Evolutionary conservation across 2,888 invertebrate species (phyloP).

Genomic region (Cerceris ruficornis): DNA sequence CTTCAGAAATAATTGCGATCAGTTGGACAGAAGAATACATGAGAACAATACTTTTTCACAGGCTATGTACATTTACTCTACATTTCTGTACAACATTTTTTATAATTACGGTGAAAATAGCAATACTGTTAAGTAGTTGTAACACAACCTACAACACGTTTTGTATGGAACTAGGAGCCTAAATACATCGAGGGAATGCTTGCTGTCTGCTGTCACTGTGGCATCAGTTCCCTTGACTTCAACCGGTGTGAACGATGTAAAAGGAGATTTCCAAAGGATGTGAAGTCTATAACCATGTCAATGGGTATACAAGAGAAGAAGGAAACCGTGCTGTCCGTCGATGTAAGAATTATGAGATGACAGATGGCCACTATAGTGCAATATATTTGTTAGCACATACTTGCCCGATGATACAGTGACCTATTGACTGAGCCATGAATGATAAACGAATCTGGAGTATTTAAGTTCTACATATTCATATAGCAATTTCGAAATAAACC

Average conservation of each 20-base stretch:
- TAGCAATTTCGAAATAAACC: conserved; percentile 8
- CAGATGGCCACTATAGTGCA: conserved; percentile 36
- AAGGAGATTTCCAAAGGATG: conserved; percentile 88
- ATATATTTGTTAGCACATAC: conserved; percentile 21
- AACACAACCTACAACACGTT: conserved; percentile 38
- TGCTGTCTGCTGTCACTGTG: conserved; percentile 91
- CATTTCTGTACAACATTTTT: not conserved
- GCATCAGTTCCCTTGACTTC: conserved; percentile 90
- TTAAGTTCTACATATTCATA: conserved; percentile 10
- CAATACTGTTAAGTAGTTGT: conserved; percentile 13
- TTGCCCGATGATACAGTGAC: conserved; percentile 24
- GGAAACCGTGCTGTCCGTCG: conserved; percentile 66
- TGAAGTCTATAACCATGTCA: conserved; percentile 83
- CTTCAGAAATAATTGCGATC: not conserved
- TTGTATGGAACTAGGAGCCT: conserved; percentile 79
- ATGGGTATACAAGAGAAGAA: conserved; percentile 64
- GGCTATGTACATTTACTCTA: not conserved
- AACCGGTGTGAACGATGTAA: conserved; percentile 90
- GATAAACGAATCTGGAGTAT: conserved; percentile 20
- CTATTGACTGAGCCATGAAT: conserved; percentile 29
- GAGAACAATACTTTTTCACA: not conserved
- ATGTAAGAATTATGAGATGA: conserved; percentile 63
- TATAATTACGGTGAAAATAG: conserved; percentile 4
- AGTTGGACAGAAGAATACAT: not conserved
- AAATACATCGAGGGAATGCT: conserved; percentile 88